Evolutionary conservation across 2,113 vertebrate species (phyloP).

Genomic region (Ariopsis seemanni): DNA sequence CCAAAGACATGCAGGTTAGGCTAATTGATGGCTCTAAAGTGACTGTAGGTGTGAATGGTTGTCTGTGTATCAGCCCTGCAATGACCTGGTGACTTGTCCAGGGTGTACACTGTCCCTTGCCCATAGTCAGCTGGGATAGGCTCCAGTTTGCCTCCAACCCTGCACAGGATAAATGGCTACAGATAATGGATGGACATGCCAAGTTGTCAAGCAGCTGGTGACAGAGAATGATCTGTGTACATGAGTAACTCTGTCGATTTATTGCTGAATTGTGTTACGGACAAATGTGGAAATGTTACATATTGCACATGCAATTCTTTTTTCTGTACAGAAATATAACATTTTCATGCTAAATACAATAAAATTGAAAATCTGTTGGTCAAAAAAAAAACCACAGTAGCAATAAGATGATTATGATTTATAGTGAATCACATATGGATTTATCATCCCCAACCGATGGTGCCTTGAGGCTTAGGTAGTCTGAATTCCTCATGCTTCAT

Average conservation of each 20-base stretch:
- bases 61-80: too few relatives aligned
- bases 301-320: too few relatives aligned
- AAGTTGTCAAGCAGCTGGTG: background rate
- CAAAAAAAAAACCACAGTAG: background rate
- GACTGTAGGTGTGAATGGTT: too few relatives aligned
- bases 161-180: too few relatives aligned
- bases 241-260: background rate
- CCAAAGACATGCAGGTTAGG: too few relatives aligned
- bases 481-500: background rate
- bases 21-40: too few relatives aligned
- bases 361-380: background rate
- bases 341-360: background rate
- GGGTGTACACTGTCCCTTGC: too few relatives aligned
- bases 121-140: too few relatives aligned
- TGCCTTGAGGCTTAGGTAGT: background rate
- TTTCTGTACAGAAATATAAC: background rate
- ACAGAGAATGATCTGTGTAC: background rate
- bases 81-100: too few relatives aligned
- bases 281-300: background rate
- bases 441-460: background rate
- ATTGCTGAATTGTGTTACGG: background rate
- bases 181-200: background rate
- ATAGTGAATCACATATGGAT: background rate
- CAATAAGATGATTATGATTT: background rate
- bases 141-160: too few relatives aligned